These are phyloP conservation scores for Gambelia wislizenii DNA, from an alignment of 2,797 vertebrate genomes.

Conservation along the genomic window DNA sequence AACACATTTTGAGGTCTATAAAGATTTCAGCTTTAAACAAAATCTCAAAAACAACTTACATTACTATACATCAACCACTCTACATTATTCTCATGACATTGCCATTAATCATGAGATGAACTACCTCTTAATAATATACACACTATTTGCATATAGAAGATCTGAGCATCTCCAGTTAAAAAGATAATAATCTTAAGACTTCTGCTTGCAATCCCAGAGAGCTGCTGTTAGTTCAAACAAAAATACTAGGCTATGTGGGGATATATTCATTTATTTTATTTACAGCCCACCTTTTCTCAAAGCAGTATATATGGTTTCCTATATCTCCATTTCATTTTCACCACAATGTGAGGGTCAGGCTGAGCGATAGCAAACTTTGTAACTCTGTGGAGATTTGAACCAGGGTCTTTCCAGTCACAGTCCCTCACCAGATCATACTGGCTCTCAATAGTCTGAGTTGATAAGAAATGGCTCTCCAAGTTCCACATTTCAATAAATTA, in stretches of 20 bases:
- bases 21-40: background rate
- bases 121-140: background rate
- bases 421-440: background rate
- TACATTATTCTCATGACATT: background rate
- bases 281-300: no score
- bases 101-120: background rate
- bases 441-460: background rate
- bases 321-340: background rate
- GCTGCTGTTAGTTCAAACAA: no score
- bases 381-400: background rate
- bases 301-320: background rate
- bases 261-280: no score
- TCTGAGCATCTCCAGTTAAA: background rate
- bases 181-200: background rate
- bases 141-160: background rate
- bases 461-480: background rate
- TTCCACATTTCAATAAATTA: background rate
- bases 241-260: no score
- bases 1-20: background rate
- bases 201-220: no score
- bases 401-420: background rate
- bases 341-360: background rate
- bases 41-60: background rate
- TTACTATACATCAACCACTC: background rate
- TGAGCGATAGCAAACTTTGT: background rate